Evolutionary conservation across 92 coral and sea anemone genomes (phyloP), one percentile per base, ranked within the genome.

Genomic region (Diadumene lineata): DNA sequence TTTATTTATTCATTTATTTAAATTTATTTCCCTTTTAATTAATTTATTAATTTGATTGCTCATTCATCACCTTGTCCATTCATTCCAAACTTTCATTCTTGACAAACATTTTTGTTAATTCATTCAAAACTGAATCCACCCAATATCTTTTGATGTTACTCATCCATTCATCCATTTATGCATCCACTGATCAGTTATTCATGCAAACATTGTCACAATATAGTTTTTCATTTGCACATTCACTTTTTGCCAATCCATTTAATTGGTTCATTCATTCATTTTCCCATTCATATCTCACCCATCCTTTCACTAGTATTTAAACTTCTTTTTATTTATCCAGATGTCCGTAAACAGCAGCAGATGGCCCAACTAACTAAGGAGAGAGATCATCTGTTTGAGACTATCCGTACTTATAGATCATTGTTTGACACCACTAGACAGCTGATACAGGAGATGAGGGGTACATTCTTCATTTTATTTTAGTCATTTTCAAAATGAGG

Each of bases 331-430:
- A 31, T 50, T 9, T 50, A 11, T 33, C 7, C 29, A 94, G 98
- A 94, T 81, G 98, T 94, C 34, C 85, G 97, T 56, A 94, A 94
- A 65, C 97, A 94, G 60, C 98, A 94, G 64, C 98, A 94, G 74
- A 94, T 92, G 93, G 97, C 98, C 7, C 98, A 94, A 87, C 65
- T 94, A 43, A 94, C 98, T 10, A 91, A 88, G 72, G 98, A 94
- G 62, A 70, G 98, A 46, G 98, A 94, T 83, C 97, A 94, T 57
- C 82, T 94, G 69, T 94, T 94, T 91, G 98, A 94, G 84, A 94
- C 98, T 13, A 94, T 94, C 28, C 92, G 96, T 73, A 92, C 98
- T 0, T 94, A 94, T 86, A 78, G 94, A 34, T 92, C 96, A 0
- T 78, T 94, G 55, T 94, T 94, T 84, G 98, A 94, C 68, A 94